phyloP scores from a whole-genome alignment of 2,797 vertebrate species.

The Podarcis lilfordi region DNA sequence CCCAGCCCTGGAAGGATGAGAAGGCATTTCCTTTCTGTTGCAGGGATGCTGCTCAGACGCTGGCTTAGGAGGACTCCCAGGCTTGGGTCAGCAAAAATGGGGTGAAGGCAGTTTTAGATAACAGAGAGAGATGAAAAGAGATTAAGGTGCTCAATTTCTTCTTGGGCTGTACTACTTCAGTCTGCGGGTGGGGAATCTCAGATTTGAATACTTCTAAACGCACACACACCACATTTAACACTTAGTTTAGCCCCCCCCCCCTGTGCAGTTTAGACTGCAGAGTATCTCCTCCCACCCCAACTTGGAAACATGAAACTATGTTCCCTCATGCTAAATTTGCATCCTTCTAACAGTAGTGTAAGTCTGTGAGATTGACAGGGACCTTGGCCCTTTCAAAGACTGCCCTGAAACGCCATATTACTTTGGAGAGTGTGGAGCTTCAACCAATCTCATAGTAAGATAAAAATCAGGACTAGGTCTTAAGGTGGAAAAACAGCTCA shows the following conservation, averaged over 20 bases:
- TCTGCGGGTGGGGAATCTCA: background rate
- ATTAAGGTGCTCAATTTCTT: background rate
- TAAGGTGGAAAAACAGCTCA: background rate
- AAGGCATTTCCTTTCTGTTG: slow-evolving; percentile 1
- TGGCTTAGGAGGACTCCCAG: background rate
- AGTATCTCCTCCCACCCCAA: no score
- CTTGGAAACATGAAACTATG: no score
- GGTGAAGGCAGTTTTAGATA: background rate
- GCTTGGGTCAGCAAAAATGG: background rate
- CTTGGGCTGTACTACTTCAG: background rate
- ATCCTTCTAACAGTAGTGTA: no score
- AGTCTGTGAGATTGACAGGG: background rate
- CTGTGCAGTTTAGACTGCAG: no score
- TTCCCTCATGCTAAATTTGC: no score
- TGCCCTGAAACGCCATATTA: background rate
- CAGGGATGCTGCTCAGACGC: background rate
- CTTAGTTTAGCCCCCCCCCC: no score
- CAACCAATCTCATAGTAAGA: background rate
- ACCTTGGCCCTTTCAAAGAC: background rate
- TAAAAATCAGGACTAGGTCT: background rate
- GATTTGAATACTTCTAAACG: no score
- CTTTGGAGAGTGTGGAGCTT: background rate
- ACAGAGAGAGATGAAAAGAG: background rate
- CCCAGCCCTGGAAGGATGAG: background rate
- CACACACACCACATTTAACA: no score